Percentiles rank a stretch among this genome's conserved stretches.
Conservation (phyloP, 2,113 vertebrate species). For the Myotis davidii region DNA sequence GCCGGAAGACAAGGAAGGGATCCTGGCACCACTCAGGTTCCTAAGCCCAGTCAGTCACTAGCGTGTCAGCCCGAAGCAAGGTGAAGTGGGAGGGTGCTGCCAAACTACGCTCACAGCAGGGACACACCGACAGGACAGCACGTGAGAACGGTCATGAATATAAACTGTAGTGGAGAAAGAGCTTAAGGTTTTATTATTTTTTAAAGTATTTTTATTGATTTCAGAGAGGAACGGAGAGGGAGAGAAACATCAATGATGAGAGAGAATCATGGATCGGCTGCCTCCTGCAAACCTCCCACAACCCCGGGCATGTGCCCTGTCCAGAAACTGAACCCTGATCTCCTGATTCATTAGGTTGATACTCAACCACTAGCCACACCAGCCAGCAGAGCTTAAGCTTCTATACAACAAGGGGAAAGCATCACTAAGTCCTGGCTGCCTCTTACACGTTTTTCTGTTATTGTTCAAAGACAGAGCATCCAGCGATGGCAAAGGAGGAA, state of each 20-base stretch:
- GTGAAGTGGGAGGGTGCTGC: slow-evolving; percentile 27
- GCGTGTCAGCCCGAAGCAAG: slow-evolving; percentile 10
- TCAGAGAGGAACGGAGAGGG: too few relatives aligned
- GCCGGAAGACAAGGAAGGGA: slow-evolving; percentile 29
- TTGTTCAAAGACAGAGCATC: not conserved
- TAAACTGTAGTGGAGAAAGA: not conserved
- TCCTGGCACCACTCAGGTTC: not conserved
- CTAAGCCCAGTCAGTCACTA: not conserved
- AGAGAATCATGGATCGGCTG: too few relatives aligned
- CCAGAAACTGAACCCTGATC: too few relatives aligned
- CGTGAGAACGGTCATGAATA: slow-evolving; percentile 6
- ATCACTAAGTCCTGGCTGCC: not conserved
- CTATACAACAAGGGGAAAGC: slow-evolving; percentile 3
- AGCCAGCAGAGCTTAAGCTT: slow-evolving; percentile 6
- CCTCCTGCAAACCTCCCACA: too few relatives aligned
- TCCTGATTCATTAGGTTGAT: too few relatives aligned
- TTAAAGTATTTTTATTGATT: too few relatives aligned
- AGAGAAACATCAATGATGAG: too few relatives aligned
- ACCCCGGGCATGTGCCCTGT: too few relatives aligned
- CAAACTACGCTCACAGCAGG: slow-evolving; percentile 28
- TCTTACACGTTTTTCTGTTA: not conserved
- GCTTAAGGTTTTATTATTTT: not conserved
- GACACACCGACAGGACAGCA: slow-evolving; percentile 53
- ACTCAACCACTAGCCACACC: too few relatives aligned
- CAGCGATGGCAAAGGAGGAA: not conserved